Base-by-base conservation (phyloP, 2,888 invertebrate genomes). In the Netelia virgata region DNA sequence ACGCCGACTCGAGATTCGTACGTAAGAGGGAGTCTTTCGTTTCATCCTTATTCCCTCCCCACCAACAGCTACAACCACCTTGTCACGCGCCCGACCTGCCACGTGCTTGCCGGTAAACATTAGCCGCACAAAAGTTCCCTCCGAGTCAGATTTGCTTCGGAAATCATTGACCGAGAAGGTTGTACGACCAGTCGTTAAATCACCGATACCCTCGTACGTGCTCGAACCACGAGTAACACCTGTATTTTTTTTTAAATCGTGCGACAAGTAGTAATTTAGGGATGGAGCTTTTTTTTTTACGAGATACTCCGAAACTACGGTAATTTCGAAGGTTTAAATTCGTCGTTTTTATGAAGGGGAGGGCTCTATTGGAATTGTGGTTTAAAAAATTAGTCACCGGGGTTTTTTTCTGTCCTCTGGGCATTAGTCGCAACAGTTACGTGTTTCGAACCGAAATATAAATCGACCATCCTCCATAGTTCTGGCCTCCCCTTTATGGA, bases 51-150 rank as follows among this genome's bases (percentile, higher is more conserved):
- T 14, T n/a, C n/a, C 47, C 47, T 70, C 53, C 43, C 53, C 28
- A 66, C 10, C 81, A 8, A 76, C 72, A 64, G 47, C 57, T 84
- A 41, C 68, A 77, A 57, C 78, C 70, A 10, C 61, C 82, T 68
- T 66, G 84, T 85, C 84, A 82, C 74, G 83, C 70, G 76, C 47
- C 53, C 55, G 61, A 47, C 28, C 73, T 53, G 80, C 84, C 84
- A 84, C 84, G 84, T 84, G 84, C 76, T 84, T 84, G 72, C 66
- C 47, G 55, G 84, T 81, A 84, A 84, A 81, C 81, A 84, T 72
- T 81, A 43, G 61, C 73, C 68, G 6, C 64, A 64, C 64, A 69
- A 50, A 69, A 68, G 43, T 10, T 16, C 55, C 63, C 36, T 6
- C 36, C 43, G 18, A 75, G 80, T 80, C 64, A 72, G 59, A 70